Conservation (phyloP, 2,888 invertebrate genomes). For the Drosophila paramelanica region DNA sequence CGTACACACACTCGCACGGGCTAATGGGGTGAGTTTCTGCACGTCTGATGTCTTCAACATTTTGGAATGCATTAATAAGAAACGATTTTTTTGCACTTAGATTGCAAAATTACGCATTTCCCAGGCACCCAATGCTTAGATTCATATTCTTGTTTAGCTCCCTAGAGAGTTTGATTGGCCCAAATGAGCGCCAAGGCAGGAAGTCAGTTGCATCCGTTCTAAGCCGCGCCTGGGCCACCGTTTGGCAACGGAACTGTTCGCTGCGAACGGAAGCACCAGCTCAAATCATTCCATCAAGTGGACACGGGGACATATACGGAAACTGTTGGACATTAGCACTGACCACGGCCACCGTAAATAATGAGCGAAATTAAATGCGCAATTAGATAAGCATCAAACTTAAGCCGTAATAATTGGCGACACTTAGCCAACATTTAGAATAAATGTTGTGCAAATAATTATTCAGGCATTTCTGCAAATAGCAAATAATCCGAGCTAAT, state of each 20-base stretch:
- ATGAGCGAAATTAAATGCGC: constrained; percentile 72
- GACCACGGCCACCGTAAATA: constrained; percentile 60
- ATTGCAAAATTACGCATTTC: constrained; percentile 70
- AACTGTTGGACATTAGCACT: constrained; percentile 35
- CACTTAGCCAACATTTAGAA: constrained; percentile 57
- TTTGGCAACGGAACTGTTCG: constrained; percentile 73
- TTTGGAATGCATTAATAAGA: constrained; percentile 56
- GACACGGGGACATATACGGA: constrained; percentile 36
- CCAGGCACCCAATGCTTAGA: constrained; percentile 35
- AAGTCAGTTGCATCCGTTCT: constrained; percentile 72
- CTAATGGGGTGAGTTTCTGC: constrained; percentile 54
- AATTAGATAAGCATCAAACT: constrained; percentile 73
- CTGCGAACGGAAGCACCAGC: constrained; percentile 61
- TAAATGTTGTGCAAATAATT: constrained; percentile 47
- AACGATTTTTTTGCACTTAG: constrained; percentile 47
- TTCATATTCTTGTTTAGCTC: constrained; percentile 10
- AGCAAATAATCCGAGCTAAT: constrained; percentile 17
- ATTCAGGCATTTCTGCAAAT: constrained; percentile 20
- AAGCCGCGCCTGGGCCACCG: constrained; percentile 44
- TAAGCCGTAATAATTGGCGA: constrained; percentile 63
- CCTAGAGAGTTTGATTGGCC: constrained; percentile 63
- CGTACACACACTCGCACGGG: constrained; percentile 1
- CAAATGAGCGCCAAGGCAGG: constrained; percentile 72
- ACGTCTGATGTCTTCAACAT: constrained; percentile 33
- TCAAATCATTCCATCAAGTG: constrained; percentile 51